phyloP scores from a whole-genome alignment of 2,113 vertebrate species.

The Embiotoca jacksoni region DNA sequence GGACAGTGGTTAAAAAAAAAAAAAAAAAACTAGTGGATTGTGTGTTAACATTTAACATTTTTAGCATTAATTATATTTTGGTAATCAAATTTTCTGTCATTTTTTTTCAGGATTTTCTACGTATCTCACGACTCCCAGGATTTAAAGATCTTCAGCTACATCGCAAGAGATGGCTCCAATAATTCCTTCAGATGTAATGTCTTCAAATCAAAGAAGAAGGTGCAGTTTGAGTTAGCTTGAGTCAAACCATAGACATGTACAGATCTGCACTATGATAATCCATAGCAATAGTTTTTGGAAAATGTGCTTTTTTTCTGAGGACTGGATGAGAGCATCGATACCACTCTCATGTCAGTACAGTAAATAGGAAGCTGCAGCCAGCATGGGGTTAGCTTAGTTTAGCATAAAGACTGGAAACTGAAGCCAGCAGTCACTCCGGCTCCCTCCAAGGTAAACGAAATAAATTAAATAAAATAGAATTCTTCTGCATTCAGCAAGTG shows the following conservation, averaged over 20 bases:
- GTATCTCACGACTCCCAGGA: constrained; percentile 90
- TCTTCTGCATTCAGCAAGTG: neutral
- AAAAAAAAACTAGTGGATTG: too few species aligned
- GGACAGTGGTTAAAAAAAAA: too few species aligned
- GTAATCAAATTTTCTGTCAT: neutral
- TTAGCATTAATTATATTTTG: too few species aligned
- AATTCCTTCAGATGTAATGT: constrained; percentile 91
- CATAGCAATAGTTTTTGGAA: too few species aligned
- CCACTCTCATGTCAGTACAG: too few species aligned
- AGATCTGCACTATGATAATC: neutral
- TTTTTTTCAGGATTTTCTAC: constrained; percentile 88
- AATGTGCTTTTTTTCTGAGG: too few species aligned
- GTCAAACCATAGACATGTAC: neutral
- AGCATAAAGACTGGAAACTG: neutral
- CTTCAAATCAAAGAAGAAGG: constrained; percentile 93
- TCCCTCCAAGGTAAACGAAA: too few species aligned
- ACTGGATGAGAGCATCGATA: too few species aligned
- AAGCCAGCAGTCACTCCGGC: neutral
- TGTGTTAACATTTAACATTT: too few species aligned
- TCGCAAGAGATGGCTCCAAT: constrained; percentile 87
- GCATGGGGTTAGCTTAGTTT: neutral
- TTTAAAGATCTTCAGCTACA: constrained; percentile 91
- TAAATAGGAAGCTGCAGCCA: neutral
- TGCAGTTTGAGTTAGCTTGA: constrained; percentile 38
- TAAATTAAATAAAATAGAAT: neutral